phyloP scores from a whole-genome alignment of 1,140 invertebrate genomes.

The Copidosoma floridanum region DNA sequence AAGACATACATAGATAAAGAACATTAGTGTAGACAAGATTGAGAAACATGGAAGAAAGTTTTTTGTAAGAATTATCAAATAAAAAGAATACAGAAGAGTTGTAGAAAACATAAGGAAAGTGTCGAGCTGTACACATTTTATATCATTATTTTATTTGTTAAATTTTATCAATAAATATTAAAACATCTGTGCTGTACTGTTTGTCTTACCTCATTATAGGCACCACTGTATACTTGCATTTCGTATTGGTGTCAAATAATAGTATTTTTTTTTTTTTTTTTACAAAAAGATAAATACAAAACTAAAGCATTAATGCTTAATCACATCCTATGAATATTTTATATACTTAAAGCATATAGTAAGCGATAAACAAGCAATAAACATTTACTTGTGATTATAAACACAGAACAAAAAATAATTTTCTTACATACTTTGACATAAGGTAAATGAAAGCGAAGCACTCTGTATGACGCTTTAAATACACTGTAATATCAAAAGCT shows the following conservation, averaged over 20 bases:
- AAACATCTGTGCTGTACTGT: not conserved
- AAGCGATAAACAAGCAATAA: not conserved
- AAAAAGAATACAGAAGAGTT: not conserved
- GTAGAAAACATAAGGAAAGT: not conserved
- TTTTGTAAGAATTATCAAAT: not conserved
- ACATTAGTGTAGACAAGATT: not conserved
- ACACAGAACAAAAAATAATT: not conserved
- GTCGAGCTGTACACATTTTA: not conserved
- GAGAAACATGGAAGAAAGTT: slow-evolving; percentile 1
- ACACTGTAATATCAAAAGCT: not conserved
- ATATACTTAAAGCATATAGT: not conserved
- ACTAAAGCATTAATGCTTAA: not conserved
- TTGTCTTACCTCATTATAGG: slow-evolving; percentile 11
- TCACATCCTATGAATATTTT: not conserved
- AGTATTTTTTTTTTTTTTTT: not conserved
- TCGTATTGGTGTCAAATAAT: not conserved
- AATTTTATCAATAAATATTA: no score
- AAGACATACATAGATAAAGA: slow-evolving; percentile 5
- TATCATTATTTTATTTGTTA: not conserved
- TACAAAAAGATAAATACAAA: not conserved
- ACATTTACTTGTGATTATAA: not conserved
- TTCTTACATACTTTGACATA: not conserved
- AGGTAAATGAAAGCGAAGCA: slow-evolving; percentile 14
- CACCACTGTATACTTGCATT: not conserved
- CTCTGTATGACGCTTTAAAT: slow-evolving; percentile 12